phyloP scores from a whole-genome alignment of 2,113 vertebrate genomes.

The Ceyx margarethae region DNA sequence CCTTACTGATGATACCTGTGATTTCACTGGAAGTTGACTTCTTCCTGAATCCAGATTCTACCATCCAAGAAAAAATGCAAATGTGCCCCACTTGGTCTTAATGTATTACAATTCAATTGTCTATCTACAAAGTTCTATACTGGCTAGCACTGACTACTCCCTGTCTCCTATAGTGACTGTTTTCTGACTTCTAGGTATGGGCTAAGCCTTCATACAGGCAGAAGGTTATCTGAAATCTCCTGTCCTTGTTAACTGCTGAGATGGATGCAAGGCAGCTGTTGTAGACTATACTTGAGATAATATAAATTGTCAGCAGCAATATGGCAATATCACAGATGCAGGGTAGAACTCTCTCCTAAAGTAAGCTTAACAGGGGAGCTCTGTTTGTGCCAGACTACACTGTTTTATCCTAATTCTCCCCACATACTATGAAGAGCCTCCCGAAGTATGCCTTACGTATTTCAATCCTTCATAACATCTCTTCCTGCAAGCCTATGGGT shows the following conservation, averaged over 20 bases:
- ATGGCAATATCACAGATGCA: neutral
- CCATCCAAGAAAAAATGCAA: neutral
- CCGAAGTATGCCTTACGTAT: accelerated
- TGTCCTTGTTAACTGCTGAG: neutral
- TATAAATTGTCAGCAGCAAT: conserved; percentile 5
- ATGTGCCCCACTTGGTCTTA: neutral
- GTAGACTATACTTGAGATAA: neutral
- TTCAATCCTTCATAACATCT: neutral
- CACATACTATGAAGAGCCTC: neutral
- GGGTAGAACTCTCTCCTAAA: neutral
- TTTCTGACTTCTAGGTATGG: neutral
- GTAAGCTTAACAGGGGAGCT: neutral
- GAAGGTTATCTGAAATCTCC: neutral
- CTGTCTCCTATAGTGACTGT: neutral
- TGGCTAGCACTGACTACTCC: neutral
- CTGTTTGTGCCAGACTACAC: neutral
- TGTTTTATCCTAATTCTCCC: neutral
- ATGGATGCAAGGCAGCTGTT: neutral
- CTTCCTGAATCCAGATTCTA: neutral
- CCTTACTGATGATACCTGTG: neutral
- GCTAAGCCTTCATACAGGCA: neutral
- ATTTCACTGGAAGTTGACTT: conserved; percentile 1
- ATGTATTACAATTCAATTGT: neutral
- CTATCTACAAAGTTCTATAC: neutral
- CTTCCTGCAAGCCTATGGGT: neutral